Conservation (phyloP, 2,888 invertebrate species). For the Drosophila birchii region DNA sequence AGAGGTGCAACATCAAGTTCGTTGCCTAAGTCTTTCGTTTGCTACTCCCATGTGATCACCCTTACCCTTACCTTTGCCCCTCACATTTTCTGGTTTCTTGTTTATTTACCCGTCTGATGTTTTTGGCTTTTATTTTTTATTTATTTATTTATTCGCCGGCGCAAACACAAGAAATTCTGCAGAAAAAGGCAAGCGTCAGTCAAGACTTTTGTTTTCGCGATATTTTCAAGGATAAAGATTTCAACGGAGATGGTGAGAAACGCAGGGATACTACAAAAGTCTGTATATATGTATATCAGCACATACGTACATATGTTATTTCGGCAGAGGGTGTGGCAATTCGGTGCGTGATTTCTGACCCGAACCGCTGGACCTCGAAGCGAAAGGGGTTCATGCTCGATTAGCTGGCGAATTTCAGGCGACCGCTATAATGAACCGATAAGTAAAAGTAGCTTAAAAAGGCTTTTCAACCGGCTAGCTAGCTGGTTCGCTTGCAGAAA, state of each 20-base stretch:
- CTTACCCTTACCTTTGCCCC: constrained; percentile 1
- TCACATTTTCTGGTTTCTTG: constrained; percentile 12
- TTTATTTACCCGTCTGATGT: constrained; percentile 29
- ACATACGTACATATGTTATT: constrained; percentile 7
- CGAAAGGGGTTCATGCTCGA: constrained; percentile 71
- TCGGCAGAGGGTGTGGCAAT: constrained; percentile 51
- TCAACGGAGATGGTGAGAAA: constrained; percentile 59
- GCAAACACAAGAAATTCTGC: constrained; percentile 58
- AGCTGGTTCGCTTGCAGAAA: constrained; percentile 2
- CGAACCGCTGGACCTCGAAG: constrained; percentile 43
- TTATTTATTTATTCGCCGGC: constrained; percentile 36
- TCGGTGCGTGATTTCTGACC: constrained; percentile 36
- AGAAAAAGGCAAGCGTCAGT: constrained; percentile 52
- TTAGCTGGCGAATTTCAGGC: constrained; percentile 68
- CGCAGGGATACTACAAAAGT: constrained; percentile 10
- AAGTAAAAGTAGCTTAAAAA: constrained; percentile 80
- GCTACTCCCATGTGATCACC: constrained; percentile 19
- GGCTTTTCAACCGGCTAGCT: constrained; percentile 54
- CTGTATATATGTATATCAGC: not conserved
- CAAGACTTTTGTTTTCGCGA: constrained; percentile 63
- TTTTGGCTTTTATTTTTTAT: constrained; percentile 24
- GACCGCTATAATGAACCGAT: constrained; percentile 76
- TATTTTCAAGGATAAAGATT: constrained; percentile 67
- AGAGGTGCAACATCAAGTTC: constrained; percentile 28
- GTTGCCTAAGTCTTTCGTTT: constrained; percentile 53